These are phyloP conservation scores for Hedya salicella DNA, from an alignment of 2,888 invertebrate species.

Conservation along the genomic window DNA sequence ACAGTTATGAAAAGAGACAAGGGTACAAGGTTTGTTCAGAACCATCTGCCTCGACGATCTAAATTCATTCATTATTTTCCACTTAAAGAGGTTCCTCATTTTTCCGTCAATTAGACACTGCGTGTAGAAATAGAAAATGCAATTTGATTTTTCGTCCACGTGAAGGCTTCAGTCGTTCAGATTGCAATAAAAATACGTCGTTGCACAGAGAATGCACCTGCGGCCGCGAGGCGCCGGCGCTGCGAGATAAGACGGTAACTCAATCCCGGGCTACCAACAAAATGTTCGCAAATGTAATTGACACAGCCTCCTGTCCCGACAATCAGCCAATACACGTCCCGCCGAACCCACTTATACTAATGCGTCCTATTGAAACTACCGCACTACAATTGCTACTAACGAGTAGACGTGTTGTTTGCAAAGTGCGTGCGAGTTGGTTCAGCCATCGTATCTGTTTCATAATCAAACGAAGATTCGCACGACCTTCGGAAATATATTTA, in stretches of 20 bases:
- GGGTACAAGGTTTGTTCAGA: slow-evolving; percentile 26
- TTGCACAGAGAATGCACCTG: slow-evolving; percentile 61
- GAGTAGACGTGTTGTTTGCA: slow-evolving; percentile 61
- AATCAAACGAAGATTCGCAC: slow-evolving; percentile 34
- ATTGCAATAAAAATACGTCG: slow-evolving; percentile 44
- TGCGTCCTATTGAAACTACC: slow-evolving; percentile 68
- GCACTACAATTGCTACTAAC: slow-evolving; percentile 59
- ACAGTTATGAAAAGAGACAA: slow-evolving; percentile 28
- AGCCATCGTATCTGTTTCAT: slow-evolving; percentile 45
- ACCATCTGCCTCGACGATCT: slow-evolving; percentile 29
- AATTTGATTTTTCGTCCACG: not conserved
- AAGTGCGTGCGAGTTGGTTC: slow-evolving; percentile 52
- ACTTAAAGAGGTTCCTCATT: slow-evolving; percentile 2
- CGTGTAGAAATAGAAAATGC: slow-evolving; percentile 6
- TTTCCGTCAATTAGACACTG: not conserved
- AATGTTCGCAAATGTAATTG: slow-evolving; percentile 64
- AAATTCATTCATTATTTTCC: slow-evolving; percentile 23
- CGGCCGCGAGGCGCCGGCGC: slow-evolving; percentile 51
- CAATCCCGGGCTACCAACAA: slow-evolving; percentile 59
- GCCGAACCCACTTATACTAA: slow-evolving; percentile 69
- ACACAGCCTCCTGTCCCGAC: slow-evolving; percentile 54
- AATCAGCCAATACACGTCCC: slow-evolving; percentile 64
- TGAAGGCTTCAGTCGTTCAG: not conserved
- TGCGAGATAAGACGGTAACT: slow-evolving; percentile 67
- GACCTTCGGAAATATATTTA: slow-evolving; percentile 19